These are phyloP conservation scores for Acropora tenuis DNA, from an alignment of 64 coral and sea anemone species.

Conservation along the genomic window DNA sequence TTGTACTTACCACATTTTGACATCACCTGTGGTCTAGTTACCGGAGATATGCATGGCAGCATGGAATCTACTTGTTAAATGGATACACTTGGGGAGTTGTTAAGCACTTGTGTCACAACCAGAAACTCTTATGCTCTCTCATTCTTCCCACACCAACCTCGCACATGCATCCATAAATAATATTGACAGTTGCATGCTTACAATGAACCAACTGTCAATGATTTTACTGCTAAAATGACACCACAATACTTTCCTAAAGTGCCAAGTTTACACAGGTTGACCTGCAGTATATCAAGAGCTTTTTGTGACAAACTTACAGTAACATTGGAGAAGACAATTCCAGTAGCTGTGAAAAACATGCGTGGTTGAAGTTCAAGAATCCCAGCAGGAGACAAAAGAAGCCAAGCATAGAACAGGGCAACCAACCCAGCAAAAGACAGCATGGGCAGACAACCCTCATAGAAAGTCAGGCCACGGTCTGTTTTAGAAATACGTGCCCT, in stretches of 20 bases:
- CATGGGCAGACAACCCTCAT: slow-evolving; percentile 76
- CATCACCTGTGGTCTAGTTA: too few relatives aligned
- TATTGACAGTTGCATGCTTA: too few relatives aligned
- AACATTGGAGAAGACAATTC: slow-evolving; percentile 88
- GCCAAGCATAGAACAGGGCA: slow-evolving; percentile 68
- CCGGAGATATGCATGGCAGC: too few relatives aligned
- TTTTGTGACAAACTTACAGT: slow-evolving; percentile 45
- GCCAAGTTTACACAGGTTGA: background rate
- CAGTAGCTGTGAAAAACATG: slow-evolving; percentile 74
- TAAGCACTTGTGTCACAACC: too few relatives aligned
- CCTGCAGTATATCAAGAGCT: background rate
- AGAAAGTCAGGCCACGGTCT: slow-evolving; percentile 42
- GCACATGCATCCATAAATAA: too few relatives aligned
- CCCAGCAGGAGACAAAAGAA: slow-evolving; percentile 62
- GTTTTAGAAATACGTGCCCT: slow-evolving; percentile 68
- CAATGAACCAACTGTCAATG: too few relatives aligned
- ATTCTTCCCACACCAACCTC: too few relatives aligned
- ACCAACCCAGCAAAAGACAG: slow-evolving; percentile 37
- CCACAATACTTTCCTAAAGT: background rate
- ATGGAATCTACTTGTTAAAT: too few relatives aligned
- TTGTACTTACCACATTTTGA: too few relatives aligned
- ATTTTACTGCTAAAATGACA: background rate
- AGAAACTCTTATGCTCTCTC: too few relatives aligned
- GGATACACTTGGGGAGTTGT: too few relatives aligned
- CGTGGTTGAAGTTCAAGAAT: slow-evolving; percentile 74